Evolutionary conservation across 2,797 vertebrate species (phyloP).

Genomic region (Spatula clypeata): DNA sequence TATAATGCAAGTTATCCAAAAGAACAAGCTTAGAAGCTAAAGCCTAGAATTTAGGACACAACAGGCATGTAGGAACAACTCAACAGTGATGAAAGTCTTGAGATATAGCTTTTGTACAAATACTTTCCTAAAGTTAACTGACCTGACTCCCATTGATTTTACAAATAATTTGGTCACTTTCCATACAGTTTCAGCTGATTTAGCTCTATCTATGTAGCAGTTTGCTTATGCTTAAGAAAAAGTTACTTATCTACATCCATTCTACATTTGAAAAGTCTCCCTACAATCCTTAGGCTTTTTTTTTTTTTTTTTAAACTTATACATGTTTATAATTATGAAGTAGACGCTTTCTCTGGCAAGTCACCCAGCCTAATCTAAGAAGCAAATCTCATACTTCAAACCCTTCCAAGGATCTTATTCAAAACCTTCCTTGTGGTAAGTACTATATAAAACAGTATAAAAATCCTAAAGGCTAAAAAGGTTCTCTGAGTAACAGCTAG

Average conservation of each 20-base stretch:
- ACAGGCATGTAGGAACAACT: not conserved
- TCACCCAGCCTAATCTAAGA: not conserved
- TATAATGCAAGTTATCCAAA: not conserved
- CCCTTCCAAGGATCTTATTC: not conserved
- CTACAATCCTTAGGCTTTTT: not conserved
- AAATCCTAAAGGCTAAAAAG: not conserved
- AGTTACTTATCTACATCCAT: not conserved
- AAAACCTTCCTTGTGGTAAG: not conserved
- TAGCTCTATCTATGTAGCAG: not conserved
- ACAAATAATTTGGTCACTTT: not conserved
- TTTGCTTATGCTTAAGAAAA: not conserved
- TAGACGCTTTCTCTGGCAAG: not conserved
- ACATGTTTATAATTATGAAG: not conserved
- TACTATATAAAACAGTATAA: not conserved
- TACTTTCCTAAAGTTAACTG: not conserved
- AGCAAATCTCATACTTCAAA: not conserved
- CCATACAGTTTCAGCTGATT: not conserved
- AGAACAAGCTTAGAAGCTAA: not conserved
- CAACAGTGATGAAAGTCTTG: not conserved
- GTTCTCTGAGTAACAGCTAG: not conserved
- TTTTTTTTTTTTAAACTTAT: not conserved
- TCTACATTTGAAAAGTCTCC: not conserved
- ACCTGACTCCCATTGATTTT: not conserved
- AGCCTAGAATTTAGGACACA: not conserved
- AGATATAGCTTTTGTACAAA: not conserved